A percentile compares a stretch with the other conserved stretches of the same genome.
These are phyloP conservation scores for Mesorhabditis sp. DNA, from an alignment of 2,888 invertebrate genomes.

Conservation along the genomic window DNA sequence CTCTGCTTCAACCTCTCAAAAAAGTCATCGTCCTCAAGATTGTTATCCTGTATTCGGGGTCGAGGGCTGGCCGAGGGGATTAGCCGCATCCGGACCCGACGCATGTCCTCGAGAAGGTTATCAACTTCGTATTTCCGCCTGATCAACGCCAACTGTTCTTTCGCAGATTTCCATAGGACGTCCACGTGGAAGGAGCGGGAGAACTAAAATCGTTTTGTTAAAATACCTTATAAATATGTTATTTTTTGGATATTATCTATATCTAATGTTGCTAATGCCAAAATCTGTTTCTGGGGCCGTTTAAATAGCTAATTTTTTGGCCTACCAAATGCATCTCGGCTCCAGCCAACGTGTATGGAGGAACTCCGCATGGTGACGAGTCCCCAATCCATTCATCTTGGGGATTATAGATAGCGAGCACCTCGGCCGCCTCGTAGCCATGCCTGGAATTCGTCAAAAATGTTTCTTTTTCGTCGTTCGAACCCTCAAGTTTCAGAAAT, in stretches of 20 bases:
- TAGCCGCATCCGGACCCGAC: neutral
- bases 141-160: conserved; percentile 6
- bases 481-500: no score
- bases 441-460: no score
- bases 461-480: no score
- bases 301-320: no score
- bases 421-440: neutral
- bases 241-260: neutral
- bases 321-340: neutral
- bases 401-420: neutral
- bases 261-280: neutral
- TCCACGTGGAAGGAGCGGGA: neutral
- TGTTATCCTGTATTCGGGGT: neutral
- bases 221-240: neutral
- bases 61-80: neutral
- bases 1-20: neutral
- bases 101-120: neutral
- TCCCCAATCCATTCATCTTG: conserved; percentile 6
- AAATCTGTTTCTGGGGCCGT: no score
- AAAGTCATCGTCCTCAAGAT: neutral
- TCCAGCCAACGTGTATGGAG: neutral
- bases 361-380: neutral
- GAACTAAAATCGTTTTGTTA: neutral
- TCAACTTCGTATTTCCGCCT: neutral
- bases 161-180: neutral